Conservation (phyloP, 2,113 vertebrate genomes). For the Lepus europaeus region DNA sequence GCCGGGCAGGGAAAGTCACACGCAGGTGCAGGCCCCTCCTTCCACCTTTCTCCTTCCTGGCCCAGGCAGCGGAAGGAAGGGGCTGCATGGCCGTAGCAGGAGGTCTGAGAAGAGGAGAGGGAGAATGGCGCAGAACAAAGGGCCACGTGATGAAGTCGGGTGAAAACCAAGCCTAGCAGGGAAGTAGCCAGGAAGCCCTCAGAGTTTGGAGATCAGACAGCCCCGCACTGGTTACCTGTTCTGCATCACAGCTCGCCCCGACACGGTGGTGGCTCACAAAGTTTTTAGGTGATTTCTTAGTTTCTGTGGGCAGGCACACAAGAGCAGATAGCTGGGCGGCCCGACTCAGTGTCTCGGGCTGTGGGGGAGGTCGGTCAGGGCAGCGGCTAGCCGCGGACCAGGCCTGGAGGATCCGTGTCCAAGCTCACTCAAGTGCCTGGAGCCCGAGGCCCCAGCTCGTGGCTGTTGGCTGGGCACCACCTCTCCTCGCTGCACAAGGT, state of each 20-base stretch:
- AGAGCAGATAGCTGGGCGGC: neutral
- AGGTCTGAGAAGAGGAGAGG: neutral
- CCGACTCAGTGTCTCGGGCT: neutral
- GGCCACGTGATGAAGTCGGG: too few relatives aligned
- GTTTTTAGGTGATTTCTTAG: neutral
- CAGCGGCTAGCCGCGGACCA: neutral
- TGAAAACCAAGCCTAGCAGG: neutral
- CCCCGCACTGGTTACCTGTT: neutral
- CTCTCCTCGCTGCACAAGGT: too few relatives aligned
- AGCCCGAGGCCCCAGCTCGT: neutral
- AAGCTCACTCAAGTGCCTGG: accelerated
- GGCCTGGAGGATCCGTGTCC: neutral
- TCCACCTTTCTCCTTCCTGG: too few relatives aligned
- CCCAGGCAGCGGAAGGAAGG: too few relatives aligned
- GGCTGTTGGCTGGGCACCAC: neutral
- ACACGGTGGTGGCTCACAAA: too few relatives aligned
- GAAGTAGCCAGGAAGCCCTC: neutral
- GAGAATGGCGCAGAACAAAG: neutral
- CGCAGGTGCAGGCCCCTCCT: too few relatives aligned
- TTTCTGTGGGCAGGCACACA: neutral
- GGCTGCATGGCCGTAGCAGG: too few relatives aligned
- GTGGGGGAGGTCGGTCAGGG: too few relatives aligned
- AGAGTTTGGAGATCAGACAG: neutral
- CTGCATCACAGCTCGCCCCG: neutral
- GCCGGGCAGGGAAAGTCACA: neutral